Evolutionary conservation across 2,888 invertebrate species (phyloP), one percentile per base, ranked within the genome.

Genomic region (Hirtodrosophila cameraria): DNA sequence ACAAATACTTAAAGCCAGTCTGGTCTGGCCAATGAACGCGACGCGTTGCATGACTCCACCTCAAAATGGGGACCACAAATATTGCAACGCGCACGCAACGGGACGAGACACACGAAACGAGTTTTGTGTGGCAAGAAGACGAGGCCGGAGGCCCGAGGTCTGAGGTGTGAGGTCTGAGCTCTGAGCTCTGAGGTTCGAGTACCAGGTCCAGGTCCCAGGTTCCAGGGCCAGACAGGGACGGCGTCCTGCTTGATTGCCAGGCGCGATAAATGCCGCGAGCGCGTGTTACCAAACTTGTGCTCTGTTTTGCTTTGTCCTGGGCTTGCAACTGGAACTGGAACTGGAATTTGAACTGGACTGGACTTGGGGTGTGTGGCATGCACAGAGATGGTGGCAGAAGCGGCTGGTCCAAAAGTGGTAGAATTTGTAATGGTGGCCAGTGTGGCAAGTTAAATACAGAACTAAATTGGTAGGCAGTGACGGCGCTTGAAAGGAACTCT

Each of bases 401-500:
- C 63, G 39, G 58, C 70, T 35, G 46, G 55, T 39, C 36, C 48
- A 59, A 70, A 75, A 82, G 76, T 85, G 83, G 83, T 82, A 75
- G 83, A 79, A 82, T 82, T 81, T 71, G 80, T 74, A 85, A 81
- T 82, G 85, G 80, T 82, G 79, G 79, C 50, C 63, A 49, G 31
- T 55, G 70, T 54, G 42, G 60, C 54, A 45, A 52, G 43, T n/a
- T n/a, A 58, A 27, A 39, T 20, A 31, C 52, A 42, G 46, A 38
- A 13, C 43, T 27, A 31, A 59, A 39, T 28, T 53, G 53, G 11
- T 12, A 8, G 13, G n/a, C 74, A 72, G 50, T 33, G 74, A 50
- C 41, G 55, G 13, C 46, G 35, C 12, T 9, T 13, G 12, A 46
- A 20, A 16, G 54, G 42, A 3, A 8, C 8, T 23, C 8, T 23